These are phyloP conservation scores for Umimayanthus chanpuru DNA, from an alignment of 92 coral and sea anemone genomes.

Conservation along the genomic window DNA sequence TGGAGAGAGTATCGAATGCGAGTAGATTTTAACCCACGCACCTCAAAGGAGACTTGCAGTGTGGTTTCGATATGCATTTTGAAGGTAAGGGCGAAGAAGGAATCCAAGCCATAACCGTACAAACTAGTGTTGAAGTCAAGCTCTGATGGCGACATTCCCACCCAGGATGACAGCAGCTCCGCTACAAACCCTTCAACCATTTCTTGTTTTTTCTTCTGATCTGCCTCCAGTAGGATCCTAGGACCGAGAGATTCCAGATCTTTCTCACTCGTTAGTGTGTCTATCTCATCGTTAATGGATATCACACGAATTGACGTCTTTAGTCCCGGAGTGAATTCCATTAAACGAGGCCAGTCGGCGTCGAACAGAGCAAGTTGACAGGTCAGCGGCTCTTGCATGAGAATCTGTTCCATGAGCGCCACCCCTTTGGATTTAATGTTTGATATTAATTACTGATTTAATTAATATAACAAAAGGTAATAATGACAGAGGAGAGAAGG, in stretches of 20 bases:
- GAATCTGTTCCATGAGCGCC: conserved; percentile 61
- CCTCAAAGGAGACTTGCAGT: conserved; percentile 71
- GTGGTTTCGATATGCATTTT: conserved; percentile 54
- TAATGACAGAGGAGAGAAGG: not conserved
- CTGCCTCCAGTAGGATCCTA: conserved; percentile 49
- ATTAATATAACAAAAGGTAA: not conserved
- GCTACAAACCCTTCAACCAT: conserved; percentile 53
- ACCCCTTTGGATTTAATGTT: conserved; percentile 18
- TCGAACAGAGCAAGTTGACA: conserved; percentile 57
- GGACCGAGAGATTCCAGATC: conserved; percentile 45
- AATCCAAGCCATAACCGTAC: conserved; percentile 68
- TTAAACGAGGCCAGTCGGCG: conserved; percentile 68
- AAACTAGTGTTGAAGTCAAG: conserved; percentile 61
- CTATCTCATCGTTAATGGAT: conserved; percentile 35
- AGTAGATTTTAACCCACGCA: conserved; percentile 13
- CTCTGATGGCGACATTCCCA: conserved; percentile 57
- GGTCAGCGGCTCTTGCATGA: conserved; percentile 55
- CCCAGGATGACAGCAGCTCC: conserved; percentile 46
- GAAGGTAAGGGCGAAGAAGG: conserved; percentile 63
- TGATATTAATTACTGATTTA: no score
- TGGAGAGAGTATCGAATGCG: not conserved
- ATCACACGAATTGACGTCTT: conserved; percentile 42
- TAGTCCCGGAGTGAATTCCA: conserved; percentile 35
- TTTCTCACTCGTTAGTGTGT: not conserved
- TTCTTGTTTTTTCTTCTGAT: conserved; percentile 26